Evolutionary conservation across 1,140 invertebrate genomes (phyloP).

Genomic region (Anoplophora glabripennis): DNA sequence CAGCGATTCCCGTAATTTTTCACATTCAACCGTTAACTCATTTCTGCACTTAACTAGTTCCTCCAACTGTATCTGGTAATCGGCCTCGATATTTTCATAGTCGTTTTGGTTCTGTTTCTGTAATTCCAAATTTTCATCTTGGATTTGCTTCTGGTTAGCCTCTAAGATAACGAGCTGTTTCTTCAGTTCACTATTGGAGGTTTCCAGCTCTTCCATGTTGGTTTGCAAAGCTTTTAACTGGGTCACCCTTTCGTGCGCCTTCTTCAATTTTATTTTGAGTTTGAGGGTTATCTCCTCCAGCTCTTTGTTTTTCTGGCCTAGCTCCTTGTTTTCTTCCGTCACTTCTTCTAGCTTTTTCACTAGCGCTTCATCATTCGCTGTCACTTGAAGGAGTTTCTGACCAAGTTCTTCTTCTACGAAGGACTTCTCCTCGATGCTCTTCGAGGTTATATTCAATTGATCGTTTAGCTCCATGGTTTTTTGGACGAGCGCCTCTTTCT

Average conservation of each 20-base stretch:
- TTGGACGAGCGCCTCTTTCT: conserved; percentile 54
- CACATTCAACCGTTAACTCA: conserved; percentile 47
- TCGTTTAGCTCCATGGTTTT: conserved; percentile 55
- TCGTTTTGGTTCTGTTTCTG: conserved; percentile 54
- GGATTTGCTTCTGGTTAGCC: conserved; percentile 51
- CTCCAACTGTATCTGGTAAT: conserved; percentile 61
- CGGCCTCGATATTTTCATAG: conserved; percentile 59
- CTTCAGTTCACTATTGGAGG: conserved; percentile 41
- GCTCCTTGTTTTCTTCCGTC: conserved; percentile 57
- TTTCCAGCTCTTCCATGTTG: conserved; percentile 28
- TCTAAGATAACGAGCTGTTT: conserved; percentile 51
- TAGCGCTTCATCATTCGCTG: conserved; percentile 56
- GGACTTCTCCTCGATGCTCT: conserved; percentile 54
- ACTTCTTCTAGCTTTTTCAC: conserved; percentile 52
- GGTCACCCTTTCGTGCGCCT: conserved; percentile 44
- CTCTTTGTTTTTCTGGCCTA: conserved; percentile 48
- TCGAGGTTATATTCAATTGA: conserved; percentile 55
- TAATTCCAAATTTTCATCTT: conserved; percentile 54
- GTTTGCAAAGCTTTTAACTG: conserved; percentile 21
- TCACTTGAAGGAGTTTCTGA: conserved; percentile 53
- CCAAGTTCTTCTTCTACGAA: conserved; percentile 57
- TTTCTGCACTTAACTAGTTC: conserved; percentile 55
- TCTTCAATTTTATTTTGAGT: conserved; percentile 54
- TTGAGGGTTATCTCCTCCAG: conserved; percentile 47
- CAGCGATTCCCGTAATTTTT: conserved; percentile 54